Conservation (phyloP, 2,888 invertebrate genomes). For the Andrena praecox region DNA sequence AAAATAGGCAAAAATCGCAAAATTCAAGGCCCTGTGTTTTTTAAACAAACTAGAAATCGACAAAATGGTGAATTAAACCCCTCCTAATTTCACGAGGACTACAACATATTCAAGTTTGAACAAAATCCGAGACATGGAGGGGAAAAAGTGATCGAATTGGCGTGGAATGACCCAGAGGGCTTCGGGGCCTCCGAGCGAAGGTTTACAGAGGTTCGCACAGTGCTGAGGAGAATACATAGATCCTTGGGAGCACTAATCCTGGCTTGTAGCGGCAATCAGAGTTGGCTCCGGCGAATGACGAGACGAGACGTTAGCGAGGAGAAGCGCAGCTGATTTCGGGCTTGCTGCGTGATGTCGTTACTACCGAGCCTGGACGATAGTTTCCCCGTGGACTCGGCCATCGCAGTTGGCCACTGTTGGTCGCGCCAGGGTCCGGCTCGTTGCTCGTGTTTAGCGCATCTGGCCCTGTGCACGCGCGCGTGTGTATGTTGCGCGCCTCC, state of each 20-base stretch:
- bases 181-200: background rate
- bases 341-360: background rate
- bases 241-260: slow-evolving; percentile 71
- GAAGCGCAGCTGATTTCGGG: slow-evolving; percentile 54
- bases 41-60: too few relatives aligned
- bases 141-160: too few relatives aligned
- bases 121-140: too few relatives aligned
- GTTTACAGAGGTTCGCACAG: slow-evolving; percentile 20
- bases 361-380: slow-evolving; percentile 52
- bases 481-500: background rate
- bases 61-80: too few relatives aligned
- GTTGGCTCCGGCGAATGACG: slow-evolving; percentile 67
- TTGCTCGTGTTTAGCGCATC: slow-evolving; percentile 28
- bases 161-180: too few relatives aligned
- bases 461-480: slow-evolving; percentile 21
- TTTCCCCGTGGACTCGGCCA: slow-evolving; percentile 41
- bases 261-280: slow-evolving; percentile 75
- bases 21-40: too few relatives aligned
- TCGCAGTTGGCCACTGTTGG: slow-evolving; percentile 1
- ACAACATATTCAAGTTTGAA: too few relatives aligned
- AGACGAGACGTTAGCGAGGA: slow-evolving; percentile 48
- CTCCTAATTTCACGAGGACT: too few relatives aligned
- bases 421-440: slow-evolving; percentile 26
- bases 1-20: too few relatives aligned
- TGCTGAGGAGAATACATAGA: slow-evolving; percentile 5